phyloP scores from a whole-genome alignment of 92 coral and sea anemone species.

The Umimayanthus chanpuru region DNA sequence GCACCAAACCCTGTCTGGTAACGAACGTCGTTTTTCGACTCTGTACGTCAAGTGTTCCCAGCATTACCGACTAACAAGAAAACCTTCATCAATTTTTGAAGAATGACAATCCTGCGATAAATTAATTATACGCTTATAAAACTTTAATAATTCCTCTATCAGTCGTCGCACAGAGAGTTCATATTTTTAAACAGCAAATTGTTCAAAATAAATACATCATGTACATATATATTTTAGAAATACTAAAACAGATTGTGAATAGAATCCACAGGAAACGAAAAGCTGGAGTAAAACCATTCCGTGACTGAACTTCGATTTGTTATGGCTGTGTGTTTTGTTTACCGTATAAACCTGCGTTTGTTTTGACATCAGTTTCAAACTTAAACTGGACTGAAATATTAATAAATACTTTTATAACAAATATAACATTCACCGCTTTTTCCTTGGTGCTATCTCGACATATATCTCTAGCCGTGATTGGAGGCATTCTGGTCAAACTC shows the following conservation, averaged over 20 bases:
- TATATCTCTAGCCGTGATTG: background rate
- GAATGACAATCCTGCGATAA: background rate
- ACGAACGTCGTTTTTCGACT: no score
- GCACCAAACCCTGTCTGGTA: no score
- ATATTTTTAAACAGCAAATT: background rate
- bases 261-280: no score
- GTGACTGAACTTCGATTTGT: background rate
- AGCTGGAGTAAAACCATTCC: background rate
- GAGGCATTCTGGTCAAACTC: background rate
- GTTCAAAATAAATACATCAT: no score
- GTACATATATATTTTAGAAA: no score
- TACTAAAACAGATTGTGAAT: no score
- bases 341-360: background rate
- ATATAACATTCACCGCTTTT: background rate
- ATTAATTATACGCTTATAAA: no score
- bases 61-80: no score
- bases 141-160: background rate
- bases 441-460: background rate
- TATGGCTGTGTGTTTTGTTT: constrained; percentile 7
- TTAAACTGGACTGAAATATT: background rate
- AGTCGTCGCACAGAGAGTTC: no score
- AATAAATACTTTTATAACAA: background rate
- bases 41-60: no score
- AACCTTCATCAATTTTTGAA: no score
- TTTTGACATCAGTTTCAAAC: constrained; percentile 2